Conservation (phyloP, 2,888 invertebrate species). For the Clitarchus hookeri region DNA sequence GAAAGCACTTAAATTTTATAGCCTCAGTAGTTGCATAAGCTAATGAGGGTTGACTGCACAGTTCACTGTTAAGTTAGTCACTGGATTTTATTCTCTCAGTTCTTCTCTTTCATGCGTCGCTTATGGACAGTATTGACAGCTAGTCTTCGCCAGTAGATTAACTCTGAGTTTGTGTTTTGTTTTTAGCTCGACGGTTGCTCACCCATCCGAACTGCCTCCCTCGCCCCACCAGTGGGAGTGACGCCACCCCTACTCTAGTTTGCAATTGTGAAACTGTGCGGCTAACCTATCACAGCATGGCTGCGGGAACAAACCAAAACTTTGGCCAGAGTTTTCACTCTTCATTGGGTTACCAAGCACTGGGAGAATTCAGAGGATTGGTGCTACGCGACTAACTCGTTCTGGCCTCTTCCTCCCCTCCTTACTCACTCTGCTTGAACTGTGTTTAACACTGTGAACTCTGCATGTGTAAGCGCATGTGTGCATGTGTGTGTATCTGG, state of each 20-base stretch:
- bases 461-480: slow-evolving; percentile 20
- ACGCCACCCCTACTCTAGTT: slow-evolving; percentile 50
- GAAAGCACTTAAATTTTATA: neutral
- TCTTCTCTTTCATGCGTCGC: neutral
- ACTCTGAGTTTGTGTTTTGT: slow-evolving; percentile 35
- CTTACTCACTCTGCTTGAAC: neutral
- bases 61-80: slow-evolving; percentile 1
- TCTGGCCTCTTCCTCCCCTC: slow-evolving; percentile 11
- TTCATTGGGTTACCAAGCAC: slow-evolving; percentile 31
- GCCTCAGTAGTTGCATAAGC: neutral
- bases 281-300: slow-evolving; percentile 15
- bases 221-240: slow-evolving; percentile 99
- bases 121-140: slow-evolving; percentile 10
- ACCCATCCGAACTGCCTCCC: slow-evolving; percentile 96
- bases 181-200: slow-evolving; percentile 95
- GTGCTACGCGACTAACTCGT: slow-evolving; percentile 7
- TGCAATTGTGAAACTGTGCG: slow-evolving; percentile 41
- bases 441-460: slow-evolving; percentile 1
- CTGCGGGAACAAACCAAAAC: slow-evolving; percentile 5
- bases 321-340: slow-evolving; percentile 28
- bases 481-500: neutral
- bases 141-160: slow-evolving; percentile 17
- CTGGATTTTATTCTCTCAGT: neutral
- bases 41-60: slow-evolving; percentile 14
- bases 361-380: neutral